Evolutionary conservation across 2,113 vertebrate genomes (phyloP).

Genomic region (Smithornis capensis): DNA sequence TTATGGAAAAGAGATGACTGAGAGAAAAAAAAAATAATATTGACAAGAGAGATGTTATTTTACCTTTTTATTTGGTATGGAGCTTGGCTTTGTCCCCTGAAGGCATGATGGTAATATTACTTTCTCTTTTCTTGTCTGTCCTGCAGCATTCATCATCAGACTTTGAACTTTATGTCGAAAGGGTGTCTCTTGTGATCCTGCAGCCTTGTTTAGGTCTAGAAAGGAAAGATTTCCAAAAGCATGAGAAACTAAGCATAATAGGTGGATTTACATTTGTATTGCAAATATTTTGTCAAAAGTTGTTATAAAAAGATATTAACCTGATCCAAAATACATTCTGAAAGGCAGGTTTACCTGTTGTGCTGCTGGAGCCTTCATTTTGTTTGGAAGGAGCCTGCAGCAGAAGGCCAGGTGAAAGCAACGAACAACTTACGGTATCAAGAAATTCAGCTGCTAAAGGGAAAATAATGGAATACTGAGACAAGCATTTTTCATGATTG

Average conservation of each 20-base stretch:
- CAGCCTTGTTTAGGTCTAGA: not conserved
- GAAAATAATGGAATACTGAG: not conserved
- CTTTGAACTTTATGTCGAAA: slow-evolving; percentile 42
- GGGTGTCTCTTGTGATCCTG: not conserved
- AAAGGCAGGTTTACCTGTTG: slow-evolving; percentile 24
- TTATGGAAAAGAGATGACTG: not conserved
- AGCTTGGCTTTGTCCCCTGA: slow-evolving; percentile 68
- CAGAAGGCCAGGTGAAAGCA: not conserved
- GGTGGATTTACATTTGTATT: not conserved
- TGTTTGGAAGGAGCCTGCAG: not conserved
- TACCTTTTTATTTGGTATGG: slow-evolving; percentile 79
- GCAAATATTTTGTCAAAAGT: not conserved
- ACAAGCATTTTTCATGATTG: not conserved
- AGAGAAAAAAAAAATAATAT: not conserved
- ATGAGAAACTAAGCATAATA: not conserved
- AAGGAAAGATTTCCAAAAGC: not conserved
- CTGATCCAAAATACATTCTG: not conserved
- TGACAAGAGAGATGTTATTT: not conserved
- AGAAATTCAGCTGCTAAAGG: not conserved
- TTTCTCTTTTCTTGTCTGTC: slow-evolving; percentile 74
- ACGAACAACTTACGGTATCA: not conserved
- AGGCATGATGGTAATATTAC: slow-evolving; percentile 76
- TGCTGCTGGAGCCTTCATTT: not conserved
- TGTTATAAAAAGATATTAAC: not conserved
- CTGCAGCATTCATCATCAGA: slow-evolving; percentile 73